phyloP scores from a whole-genome alignment of 2,113 vertebrate genomes.

The Ascaphus truei region DNA sequence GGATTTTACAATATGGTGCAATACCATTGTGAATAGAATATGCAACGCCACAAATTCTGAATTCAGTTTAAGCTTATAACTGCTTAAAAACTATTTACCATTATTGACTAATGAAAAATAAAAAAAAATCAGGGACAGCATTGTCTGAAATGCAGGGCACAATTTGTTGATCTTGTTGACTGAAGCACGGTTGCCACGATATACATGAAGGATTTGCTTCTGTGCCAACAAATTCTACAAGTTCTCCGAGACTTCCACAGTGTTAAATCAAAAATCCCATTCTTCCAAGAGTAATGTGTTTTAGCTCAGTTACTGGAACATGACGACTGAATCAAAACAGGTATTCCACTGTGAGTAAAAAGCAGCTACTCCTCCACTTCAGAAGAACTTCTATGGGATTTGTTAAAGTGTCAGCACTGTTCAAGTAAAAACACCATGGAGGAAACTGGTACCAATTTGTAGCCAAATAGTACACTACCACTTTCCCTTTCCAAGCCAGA shows the following conservation, averaged over 20 bases:
- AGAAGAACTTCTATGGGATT: constrained; percentile 66
- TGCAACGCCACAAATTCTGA: too few relatives aligned
- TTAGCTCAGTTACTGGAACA: constrained; percentile 47
- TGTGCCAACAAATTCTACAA: constrained; percentile 52
- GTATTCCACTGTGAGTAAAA: constrained; percentile 59
- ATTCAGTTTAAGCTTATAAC: too few relatives aligned
- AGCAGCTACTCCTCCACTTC: constrained; percentile 60
- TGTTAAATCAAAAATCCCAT: constrained; percentile 63
- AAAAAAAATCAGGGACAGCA: background rate
- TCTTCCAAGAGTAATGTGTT: constrained; percentile 49
- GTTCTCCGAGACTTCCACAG: constrained; percentile 46
- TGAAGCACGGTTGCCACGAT: constrained; percentile 61
- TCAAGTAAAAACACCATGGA: constrained; percentile 69
- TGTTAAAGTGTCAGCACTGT: constrained; percentile 75
- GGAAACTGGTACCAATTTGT: constrained; percentile 69
- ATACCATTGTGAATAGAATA: too few relatives aligned
- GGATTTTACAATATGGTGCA: too few relatives aligned
- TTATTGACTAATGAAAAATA: too few relatives aligned
- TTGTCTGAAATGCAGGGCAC: constrained; percentile 53
- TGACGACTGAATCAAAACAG: constrained; percentile 47
- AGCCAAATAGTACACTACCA: constrained; percentile 60
- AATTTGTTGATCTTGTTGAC: constrained; percentile 61
- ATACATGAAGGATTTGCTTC: constrained; percentile 60
- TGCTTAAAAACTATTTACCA: too few relatives aligned
- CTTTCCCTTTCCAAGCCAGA: constrained; percentile 70